Conservation (phyloP, 2,888 invertebrate species). For the Dolomedes plantarius region DNA sequence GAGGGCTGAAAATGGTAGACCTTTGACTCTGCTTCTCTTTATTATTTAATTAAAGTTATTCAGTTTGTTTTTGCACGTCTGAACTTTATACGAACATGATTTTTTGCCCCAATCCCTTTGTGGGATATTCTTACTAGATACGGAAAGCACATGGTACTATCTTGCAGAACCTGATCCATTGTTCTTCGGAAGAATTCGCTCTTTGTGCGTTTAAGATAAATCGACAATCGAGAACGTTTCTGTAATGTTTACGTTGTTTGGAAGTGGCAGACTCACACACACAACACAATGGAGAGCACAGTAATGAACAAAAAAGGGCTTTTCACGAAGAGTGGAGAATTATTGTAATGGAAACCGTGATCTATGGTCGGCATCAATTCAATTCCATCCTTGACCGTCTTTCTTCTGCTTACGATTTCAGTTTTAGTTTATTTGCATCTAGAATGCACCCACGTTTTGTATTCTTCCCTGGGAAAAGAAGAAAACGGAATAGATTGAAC, state of each 20-base stretch:
- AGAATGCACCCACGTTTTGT: neutral
- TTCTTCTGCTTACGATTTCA: neutral
- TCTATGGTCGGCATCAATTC: conserved; percentile 1
- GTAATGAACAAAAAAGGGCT: conserved; percentile 9
- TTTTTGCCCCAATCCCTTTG: no score
- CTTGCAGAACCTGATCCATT: neutral
- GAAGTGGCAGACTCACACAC: neutral
- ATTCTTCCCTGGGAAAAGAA: neutral
- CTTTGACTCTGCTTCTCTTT: no score
- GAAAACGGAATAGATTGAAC: no score
- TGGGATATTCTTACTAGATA: no score
- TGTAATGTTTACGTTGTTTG: conserved; percentile 3
- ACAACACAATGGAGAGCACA: neutral
- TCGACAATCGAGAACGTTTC: neutral
- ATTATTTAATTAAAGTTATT: no score
- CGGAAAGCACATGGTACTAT: no score
- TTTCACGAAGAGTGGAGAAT: neutral
- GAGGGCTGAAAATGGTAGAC: no score
- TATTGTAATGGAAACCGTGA: conserved; percentile 12
- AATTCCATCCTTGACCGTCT: neutral
- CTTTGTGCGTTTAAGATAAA: conserved; percentile 6
- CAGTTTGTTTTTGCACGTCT: no score
- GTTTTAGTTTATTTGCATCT: neutral
- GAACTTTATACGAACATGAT: no score
- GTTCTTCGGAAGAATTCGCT: neutral